Percentiles rank a stretch among this genome's conserved stretches.
These are phyloP conservation scores for Nephrocerus scutellatus DNA, from an alignment of 2,888 invertebrate genomes.

Conservation along the genomic window DNA sequence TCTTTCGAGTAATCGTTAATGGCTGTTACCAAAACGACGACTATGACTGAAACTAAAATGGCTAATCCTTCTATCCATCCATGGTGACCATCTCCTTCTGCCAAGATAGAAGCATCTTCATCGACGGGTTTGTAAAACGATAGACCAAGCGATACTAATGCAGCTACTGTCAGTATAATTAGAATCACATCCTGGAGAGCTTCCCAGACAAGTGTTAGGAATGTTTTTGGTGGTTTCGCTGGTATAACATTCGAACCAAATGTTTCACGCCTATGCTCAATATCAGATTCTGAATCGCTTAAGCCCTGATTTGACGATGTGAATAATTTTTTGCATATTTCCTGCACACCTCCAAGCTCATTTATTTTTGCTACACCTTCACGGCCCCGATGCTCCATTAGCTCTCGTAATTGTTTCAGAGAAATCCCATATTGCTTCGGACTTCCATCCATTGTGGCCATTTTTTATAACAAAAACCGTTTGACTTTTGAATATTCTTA, in stretches of 20 bases:
- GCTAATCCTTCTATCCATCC: conserved; percentile 98
- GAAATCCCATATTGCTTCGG: conserved; percentile 87
- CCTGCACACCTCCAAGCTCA: conserved; percentile 81
- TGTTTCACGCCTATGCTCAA: conserved; percentile 81
- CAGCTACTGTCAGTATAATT: conserved; percentile 93
- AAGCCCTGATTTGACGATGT: conserved; percentile 72
- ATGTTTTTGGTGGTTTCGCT: conserved; percentile 95
- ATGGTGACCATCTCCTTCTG: conserved; percentile 84
- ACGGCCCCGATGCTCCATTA: conserved; percentile 91
- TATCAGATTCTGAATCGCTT: conserved; percentile 76
- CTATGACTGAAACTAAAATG: conserved; percentile 94
- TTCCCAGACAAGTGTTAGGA: conserved; percentile 94
- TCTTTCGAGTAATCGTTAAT: conserved; percentile 99
- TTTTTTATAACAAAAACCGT: no score
- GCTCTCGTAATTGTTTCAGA: conserved; percentile 87
- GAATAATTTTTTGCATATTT: conserved; percentile 89
- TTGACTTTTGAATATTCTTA: no score
- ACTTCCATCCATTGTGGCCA: no score
- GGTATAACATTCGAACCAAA: conserved; percentile 96
- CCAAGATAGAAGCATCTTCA: conserved; percentile 50
- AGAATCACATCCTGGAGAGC: conserved; percentile 96
- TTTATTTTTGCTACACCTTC: conserved; percentile 84
- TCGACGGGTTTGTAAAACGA: conserved; percentile 76
- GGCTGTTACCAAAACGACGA: conserved; percentile 95
- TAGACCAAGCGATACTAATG: conserved; percentile 89